Evolutionary conservation across 92 coral and sea anemone genomes (phyloP).

Genomic region (Zoanthus solanderi): DNA sequence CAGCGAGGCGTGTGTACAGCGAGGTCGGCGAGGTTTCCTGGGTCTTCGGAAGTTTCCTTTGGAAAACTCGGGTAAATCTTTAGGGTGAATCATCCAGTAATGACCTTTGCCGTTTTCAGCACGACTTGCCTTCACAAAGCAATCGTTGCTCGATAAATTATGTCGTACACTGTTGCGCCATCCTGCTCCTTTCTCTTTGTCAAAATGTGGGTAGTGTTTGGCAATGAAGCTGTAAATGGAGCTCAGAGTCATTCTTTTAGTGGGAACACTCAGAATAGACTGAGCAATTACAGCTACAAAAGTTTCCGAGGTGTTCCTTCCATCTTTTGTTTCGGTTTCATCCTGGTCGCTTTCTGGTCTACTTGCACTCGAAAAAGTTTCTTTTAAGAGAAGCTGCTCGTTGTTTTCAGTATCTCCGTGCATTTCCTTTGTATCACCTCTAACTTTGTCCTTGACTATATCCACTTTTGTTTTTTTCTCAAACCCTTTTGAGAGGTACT

Average conservation of each 20-base stretch:
- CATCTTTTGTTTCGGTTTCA: constrained; percentile 67
- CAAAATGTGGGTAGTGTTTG: constrained; percentile 90
- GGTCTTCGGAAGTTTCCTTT: constrained; percentile 97
- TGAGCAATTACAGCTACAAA: constrained; percentile 99
- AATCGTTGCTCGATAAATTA: constrained; percentile 98
- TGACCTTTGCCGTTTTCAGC: constrained; percentile 99
- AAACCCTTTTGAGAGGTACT: constrained; percentile 51
- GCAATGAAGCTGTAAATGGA: constrained; percentile 96
- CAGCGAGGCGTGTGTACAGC: constrained; percentile 79
- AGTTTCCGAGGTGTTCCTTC: constrained; percentile 83
- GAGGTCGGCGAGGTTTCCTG: constrained; percentile 92
- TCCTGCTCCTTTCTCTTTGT: constrained; percentile 98
- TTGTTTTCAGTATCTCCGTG: constrained; percentile 2
- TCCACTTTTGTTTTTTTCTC: constrained; percentile 44
- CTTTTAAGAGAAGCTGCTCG: constrained; percentile 18
- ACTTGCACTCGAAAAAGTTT: constrained; percentile 34
- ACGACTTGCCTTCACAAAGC: constrained; percentile 98
- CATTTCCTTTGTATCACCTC: constrained; percentile 48
- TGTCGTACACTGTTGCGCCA: constrained; percentile 99
- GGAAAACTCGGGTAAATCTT: constrained; percentile 98
- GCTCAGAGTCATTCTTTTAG: constrained; percentile 97
- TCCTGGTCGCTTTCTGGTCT: constrained; percentile 60
- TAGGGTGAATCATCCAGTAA: constrained; percentile 99
- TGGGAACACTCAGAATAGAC: constrained; percentile 92
- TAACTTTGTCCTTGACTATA: constrained; percentile 27